Evolutionary conservation across 2,797 vertebrate species (phyloP), one percentile per base, ranked within the genome.

Genomic region (Coracias cyanogaster): DNA sequence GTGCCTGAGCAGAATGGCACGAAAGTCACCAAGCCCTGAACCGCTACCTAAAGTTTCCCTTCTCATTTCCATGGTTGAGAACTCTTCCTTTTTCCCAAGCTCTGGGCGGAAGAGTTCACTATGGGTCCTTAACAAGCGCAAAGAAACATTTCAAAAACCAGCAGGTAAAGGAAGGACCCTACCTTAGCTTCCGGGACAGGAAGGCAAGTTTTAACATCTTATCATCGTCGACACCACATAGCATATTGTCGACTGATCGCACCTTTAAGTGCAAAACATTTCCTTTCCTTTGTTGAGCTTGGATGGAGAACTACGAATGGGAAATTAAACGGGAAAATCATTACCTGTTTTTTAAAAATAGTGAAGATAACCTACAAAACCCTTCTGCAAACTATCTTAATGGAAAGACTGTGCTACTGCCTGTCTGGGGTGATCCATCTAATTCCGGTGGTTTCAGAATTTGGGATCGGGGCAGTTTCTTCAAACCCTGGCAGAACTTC

Each of bases 211-310:
- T 46, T 43, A 45, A n/a, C n/a, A 26, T 18, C 0, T 0, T 41
- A n/a, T 6, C n/a, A 9, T 61, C 6, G 1, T 15, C 22, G 26
- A 74, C 5, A 49, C 2, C 4, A 37, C 33, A 26, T 2, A 16
- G 29, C 11, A 0, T 12, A 61, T 17, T 4, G 0, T 18, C 48
- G 33, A 73, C 31, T 15, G 41, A 43, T 14, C 15, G 55, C 22
- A 60, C 41, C 29, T 33, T 22, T 24, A 29, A 60, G 39, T 3
- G 25, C 26, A 61, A 48, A 61, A 48, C 14, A n/a, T 61, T 19
- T 29, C 43, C 15, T 78, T 51, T 73, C 43, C 43, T 45, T 58
- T 24, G 15, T 22, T 4, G 17, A 37, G 60, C 46, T 37, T 61
- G 28, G 60, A 61, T 26, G 4, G 16, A 66, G 39, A 77, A 60